These are phyloP conservation scores for Arrhamphus sclerolepis DNA, from an alignment of 2,797 vertebrate species.

Conservation along the genomic window DNA sequence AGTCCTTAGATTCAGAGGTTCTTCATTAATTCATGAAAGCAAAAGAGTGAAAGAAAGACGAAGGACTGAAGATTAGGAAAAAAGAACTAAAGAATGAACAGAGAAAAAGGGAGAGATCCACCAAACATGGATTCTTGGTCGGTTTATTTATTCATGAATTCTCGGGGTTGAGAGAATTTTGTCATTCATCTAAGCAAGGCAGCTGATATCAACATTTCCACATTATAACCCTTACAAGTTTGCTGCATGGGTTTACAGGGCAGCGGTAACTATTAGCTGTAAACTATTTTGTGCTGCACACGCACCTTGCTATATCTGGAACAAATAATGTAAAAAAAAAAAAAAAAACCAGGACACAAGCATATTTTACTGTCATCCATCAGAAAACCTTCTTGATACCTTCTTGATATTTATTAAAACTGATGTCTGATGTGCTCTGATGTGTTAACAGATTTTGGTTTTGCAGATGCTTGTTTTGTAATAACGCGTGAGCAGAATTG, in stretches of 20 bases:
- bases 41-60: conserved; percentile 68
- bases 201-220: conserved; percentile 66
- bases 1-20: conserved; percentile 68
- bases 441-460: conserved; percentile 15
- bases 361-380: conserved; percentile 11
- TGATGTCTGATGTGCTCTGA: neutral
- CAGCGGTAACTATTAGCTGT: conserved; percentile 20
- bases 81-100: conserved; percentile 57
- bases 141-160: conserved; percentile 79
- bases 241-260: conserved; percentile 34
- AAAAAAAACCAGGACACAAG: conserved; percentile 17
- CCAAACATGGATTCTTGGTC: conserved; percentile 56
- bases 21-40: conserved; percentile 80
- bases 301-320: conserved; percentile 4
- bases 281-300: conserved; percentile 38
- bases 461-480: conserved; percentile 38
- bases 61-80: conserved; percentile 58
- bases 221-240: conserved; percentile 61
- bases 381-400: conserved; percentile 17
- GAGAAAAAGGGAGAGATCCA: conserved; percentile 46
- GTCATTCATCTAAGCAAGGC: conserved; percentile 68
- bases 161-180: conserved; percentile 64
- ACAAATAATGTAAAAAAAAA: conserved; percentile 21
- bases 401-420: conserved; percentile 6
- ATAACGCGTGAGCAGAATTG: conserved; percentile 29